Evolutionary conservation across 2,113 vertebrate species (phyloP).

Genomic region (Planiliza haematocheilus): DNA sequence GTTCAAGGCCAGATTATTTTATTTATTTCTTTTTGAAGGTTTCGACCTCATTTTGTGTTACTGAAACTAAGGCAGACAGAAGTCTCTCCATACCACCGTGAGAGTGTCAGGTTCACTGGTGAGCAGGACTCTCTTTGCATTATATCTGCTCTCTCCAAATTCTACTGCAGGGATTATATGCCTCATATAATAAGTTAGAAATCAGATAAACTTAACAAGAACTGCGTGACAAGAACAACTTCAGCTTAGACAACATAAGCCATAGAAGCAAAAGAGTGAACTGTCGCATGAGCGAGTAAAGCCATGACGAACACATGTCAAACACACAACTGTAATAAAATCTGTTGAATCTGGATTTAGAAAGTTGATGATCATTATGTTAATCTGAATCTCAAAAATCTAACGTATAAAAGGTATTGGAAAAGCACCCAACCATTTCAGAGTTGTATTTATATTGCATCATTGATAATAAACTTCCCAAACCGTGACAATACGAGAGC

Average conservation of each 20-base stretch:
- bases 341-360: too few species aligned
- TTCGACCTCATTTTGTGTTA: conserved; percentile 12
- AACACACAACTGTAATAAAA: too few species aligned
- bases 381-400: background rate
- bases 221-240: conserved; percentile 6
- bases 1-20: too few species aligned
- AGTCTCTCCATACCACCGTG: too few species aligned
- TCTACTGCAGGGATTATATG: conserved; percentile 21
- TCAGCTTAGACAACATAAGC: conserved; percentile 14
- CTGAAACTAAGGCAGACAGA: conserved; percentile 6
- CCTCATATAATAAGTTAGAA: conserved; percentile 25
- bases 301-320: too few species aligned
- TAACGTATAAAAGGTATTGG: background rate
- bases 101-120: conserved; percentile 19
- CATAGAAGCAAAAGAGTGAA: conserved; percentile 21
- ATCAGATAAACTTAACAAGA: conserved; percentile 24
- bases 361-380: too few species aligned
- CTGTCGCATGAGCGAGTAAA: background rate
- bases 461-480: conserved; percentile 10
- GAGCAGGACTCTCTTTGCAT: conserved; percentile 28
- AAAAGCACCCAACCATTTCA: conserved; percentile 16
- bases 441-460: background rate
- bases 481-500: background rate
- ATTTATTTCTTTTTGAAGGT: too few species aligned
- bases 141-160: background rate